Conservation (phyloP, 2,113 vertebrate species). For the Spilogale gracilis region DNA sequence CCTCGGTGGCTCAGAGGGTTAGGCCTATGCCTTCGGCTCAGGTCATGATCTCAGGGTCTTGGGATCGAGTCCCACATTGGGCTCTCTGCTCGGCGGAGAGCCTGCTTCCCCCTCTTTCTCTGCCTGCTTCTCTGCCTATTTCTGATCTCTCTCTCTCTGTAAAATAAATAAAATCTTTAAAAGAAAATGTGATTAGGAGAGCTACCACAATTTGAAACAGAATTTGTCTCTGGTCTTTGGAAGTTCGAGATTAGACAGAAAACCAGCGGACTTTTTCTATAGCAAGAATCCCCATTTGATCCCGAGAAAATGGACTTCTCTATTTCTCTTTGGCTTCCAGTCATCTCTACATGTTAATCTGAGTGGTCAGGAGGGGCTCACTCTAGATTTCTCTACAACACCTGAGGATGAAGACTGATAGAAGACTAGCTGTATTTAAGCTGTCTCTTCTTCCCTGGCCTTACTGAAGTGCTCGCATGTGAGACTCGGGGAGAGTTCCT, state of each 20-base stretch:
- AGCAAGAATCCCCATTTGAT: not conserved
- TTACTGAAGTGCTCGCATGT: not conserved
- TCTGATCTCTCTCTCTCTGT: too few relatives aligned
- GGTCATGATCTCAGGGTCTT: too few relatives aligned
- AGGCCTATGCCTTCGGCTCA: too few relatives aligned
- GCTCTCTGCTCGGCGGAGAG: too few relatives aligned
- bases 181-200: not conserved
- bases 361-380: not conserved
- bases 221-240: not conserved
- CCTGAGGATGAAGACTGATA: not conserved
- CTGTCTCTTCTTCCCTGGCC: not conserved
- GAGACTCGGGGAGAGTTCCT: not conserved
- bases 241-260: conserved; percentile 16
- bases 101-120: too few relatives aligned
- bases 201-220: not conserved
- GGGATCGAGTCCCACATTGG: too few relatives aligned
- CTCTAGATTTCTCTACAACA: not conserved
- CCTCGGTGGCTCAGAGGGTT: too few relatives aligned
- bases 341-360: not conserved
- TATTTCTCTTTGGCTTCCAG: not conserved
- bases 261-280: not conserved
- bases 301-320: not conserved
- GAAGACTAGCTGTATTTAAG: not conserved
- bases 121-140: too few relatives aligned
- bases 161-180: too few relatives aligned